Percentiles rank a stretch among this genome's conserved stretches.
Evolutionary conservation across 2,797 vertebrate genomes (phyloP).

Genomic region (Chloroceryle inda): DNA sequence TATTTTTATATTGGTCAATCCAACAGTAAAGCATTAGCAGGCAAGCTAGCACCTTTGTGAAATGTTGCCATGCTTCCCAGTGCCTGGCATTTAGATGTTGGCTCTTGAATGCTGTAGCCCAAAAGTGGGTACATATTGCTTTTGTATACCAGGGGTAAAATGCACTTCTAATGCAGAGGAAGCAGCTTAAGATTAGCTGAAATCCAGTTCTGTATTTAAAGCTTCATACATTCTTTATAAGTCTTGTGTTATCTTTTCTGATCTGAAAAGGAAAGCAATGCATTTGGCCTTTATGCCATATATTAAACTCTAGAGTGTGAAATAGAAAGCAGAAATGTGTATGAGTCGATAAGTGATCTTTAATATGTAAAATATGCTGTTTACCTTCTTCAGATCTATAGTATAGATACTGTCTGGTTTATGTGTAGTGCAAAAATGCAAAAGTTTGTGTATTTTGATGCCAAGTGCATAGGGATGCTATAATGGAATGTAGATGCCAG

Average conservation of each 20-base stretch:
- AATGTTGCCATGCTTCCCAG: not conserved
- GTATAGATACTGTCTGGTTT: not conserved
- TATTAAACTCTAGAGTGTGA: conserved; percentile 45
- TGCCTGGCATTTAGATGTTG: not conserved
- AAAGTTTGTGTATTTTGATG: conserved; percentile 26
- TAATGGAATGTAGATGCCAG: not conserved
- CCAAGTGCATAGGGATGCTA: not conserved
- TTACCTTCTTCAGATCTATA: not conserved
- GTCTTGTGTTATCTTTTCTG: conserved; percentile 34
- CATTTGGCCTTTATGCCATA: conserved; percentile 33
- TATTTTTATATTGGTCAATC: conserved; percentile 44
- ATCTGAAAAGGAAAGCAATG: conserved; percentile 35
- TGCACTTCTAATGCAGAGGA: not conserved
- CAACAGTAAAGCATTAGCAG: conserved; percentile 7
- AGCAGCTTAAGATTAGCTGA: conserved; percentile 1
- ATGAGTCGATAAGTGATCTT: conserved; percentile 34
- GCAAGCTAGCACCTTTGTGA: not conserved
- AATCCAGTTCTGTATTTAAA: conserved; percentile 48
- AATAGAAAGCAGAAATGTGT: conserved; percentile 38
- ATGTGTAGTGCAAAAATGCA: not conserved
- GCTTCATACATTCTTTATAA: conserved; percentile 51
- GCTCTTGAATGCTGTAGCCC: not conserved
- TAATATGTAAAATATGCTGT: conserved; percentile 34
- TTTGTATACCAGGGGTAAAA: conserved; percentile 14
- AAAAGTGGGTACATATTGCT: not conserved